Percentiles rank a stretch among this genome's conserved stretches.
phyloP scores from a whole-genome alignment of 2,797 vertebrate genomes.

The Spondyliosoma cantharus region DNA sequence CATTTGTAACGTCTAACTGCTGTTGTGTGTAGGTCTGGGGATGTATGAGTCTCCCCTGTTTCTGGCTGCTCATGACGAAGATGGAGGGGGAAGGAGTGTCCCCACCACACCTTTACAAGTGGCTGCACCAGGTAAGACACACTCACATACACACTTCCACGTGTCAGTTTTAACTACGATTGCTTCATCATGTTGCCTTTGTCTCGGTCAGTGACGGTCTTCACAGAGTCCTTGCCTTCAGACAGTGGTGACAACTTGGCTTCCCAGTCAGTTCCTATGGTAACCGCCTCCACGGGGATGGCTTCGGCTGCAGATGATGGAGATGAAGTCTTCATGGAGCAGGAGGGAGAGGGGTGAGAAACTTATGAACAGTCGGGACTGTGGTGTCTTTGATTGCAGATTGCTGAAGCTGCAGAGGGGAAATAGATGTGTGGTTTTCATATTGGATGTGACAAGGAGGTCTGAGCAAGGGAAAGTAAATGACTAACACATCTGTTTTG shows the following conservation, averaged over 20 bases:
- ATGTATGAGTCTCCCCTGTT: slow-evolving; percentile 99
- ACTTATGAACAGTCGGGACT: background rate
- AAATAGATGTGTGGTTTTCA: background rate
- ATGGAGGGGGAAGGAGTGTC: slow-evolving; percentile 95
- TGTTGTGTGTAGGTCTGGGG: slow-evolving; percentile 88
- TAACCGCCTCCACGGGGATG: slow-evolving; percentile 91
- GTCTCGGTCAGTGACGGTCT: slow-evolving; percentile 89
- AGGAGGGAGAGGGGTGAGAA: slow-evolving; percentile 91
- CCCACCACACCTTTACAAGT: slow-evolving; percentile 96
- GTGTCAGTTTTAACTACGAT: too few relatives aligned
- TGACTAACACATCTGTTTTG: background rate
- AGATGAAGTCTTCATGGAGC: slow-evolving; percentile 97
- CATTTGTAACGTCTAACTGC: background rate
- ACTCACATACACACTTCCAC: too few relatives aligned
- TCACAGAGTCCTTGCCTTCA: slow-evolving; percentile 91
- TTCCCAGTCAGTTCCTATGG: slow-evolving; percentile 98
- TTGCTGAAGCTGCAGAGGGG: too few relatives aligned
- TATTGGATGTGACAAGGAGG: background rate
- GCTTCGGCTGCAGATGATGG: slow-evolving; percentile 88
- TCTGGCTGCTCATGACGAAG: slow-evolving; percentile 94
- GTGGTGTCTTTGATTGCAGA: background rate
- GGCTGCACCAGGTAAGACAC: slow-evolving; percentile 90
- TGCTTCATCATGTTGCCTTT: background rate
- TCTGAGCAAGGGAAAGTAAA: background rate
- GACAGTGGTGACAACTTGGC: slow-evolving; percentile 92